Evolutionary conservation across 2,797 vertebrate species (phyloP).

Genomic region (Masticophis lateralis): DNA sequence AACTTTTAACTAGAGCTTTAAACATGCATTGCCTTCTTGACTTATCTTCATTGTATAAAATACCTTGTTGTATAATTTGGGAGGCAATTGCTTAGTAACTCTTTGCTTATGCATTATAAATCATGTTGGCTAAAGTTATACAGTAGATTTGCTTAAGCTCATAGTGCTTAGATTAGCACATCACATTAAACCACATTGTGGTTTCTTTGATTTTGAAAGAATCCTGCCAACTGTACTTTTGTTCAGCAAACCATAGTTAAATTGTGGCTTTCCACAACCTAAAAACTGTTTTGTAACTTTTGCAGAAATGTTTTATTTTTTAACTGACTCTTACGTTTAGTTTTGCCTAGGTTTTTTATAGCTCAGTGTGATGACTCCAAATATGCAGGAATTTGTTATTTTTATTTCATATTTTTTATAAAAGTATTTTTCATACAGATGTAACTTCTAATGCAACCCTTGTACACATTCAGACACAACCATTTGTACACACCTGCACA

Average conservation of each 20-base stretch:
- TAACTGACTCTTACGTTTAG: constrained; percentile 18
- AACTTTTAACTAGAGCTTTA: neutral
- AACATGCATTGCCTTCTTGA: neutral
- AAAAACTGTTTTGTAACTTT: neutral
- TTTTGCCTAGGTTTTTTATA: constrained; percentile 25
- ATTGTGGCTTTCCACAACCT: neutral
- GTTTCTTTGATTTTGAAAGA: neutral
- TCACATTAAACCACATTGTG: neutral
- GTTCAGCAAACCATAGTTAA: neutral
- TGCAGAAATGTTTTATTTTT: neutral
- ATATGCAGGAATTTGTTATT: neutral
- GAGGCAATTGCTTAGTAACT: neutral
- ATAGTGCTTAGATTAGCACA: neutral
- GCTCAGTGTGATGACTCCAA: constrained; percentile 31
- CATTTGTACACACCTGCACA: neutral
- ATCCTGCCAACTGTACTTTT: neutral
- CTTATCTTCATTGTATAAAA: accelerated
- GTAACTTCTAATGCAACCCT: neutral
- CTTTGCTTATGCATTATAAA: neutral
- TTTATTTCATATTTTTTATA: constrained; percentile 26
- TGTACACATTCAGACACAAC: neutral
- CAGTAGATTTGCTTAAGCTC: neutral
- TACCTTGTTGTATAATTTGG: neutral
- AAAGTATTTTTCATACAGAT: neutral
- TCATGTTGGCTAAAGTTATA: constrained; percentile 8